These are phyloP conservation scores for Daphoenositta chrysoptera DNA, from an alignment of 2,113 vertebrate species.

Conservation along the genomic window DNA sequence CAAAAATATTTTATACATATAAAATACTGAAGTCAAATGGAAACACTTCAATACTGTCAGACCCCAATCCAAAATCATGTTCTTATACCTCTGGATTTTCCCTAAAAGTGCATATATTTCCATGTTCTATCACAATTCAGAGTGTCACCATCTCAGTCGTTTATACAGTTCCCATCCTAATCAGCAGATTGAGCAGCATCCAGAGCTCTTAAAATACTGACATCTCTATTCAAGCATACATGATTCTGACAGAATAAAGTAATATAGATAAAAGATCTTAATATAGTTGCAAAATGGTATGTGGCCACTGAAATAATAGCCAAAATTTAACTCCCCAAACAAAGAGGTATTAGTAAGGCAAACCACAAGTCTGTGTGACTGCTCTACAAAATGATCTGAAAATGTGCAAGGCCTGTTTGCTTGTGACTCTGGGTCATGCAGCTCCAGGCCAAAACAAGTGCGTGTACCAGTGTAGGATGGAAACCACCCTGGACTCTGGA, in stretches of 20 bases:
- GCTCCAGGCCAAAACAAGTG: not conserved
- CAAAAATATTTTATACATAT: not conserved
- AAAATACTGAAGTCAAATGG: not conserved
- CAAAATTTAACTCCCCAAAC: not conserved
- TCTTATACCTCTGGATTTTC: not conserved
- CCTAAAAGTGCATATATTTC: not conserved
- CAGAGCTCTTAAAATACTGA: not conserved
- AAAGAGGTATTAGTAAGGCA: not conserved
- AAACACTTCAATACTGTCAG: not conserved
- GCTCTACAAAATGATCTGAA: not conserved
- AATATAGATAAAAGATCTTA: not conserved
- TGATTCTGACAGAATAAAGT: not conserved
- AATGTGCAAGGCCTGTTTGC: rapidly evolving
- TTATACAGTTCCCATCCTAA: not conserved
- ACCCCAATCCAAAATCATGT: not conserved
- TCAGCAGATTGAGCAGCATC: not conserved
- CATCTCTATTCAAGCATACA: not conserved
- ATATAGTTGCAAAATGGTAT: not conserved
- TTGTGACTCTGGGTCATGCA: not conserved
- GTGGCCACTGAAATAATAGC: not conserved
- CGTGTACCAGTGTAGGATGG: rapidly evolving
- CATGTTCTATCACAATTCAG: not conserved
- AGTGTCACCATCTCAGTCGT: not conserved
- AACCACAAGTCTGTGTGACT: not conserved
- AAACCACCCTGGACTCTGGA: not conserved